Base-by-base conservation (phyloP, 2,888 invertebrate genomes). In the Aphelenchoides bicaudatus region DNA sequence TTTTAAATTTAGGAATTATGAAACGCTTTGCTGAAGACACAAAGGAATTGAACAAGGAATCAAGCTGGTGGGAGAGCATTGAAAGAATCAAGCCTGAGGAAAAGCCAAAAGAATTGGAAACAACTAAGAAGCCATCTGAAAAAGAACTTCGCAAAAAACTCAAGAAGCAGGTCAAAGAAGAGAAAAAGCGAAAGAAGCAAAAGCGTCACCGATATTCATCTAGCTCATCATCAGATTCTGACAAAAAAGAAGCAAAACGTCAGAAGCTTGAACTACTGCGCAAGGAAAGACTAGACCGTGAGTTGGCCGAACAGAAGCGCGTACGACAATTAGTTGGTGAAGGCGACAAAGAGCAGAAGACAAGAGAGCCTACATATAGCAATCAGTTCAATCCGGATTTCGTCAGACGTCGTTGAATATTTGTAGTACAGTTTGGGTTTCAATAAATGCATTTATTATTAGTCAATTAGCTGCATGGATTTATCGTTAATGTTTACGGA, bases 321-420 rank as follows among this genome's bases (percentile, higher is more conserved):
- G 34, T 13, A 10, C 51, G 23, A 51, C 4, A 48, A 19, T 31
- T 48, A 8, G n/a, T 48, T 5, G 38, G 38, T 48, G 8, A 8
- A 19, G 38, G 5, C 8, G 6, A 8, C 49, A 48, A 48, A 48
- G 5, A 48, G 19, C 13, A 48, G 19, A 80, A 80, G 13, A 80
- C 87, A 27, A 84, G 85, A 67, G n/a, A n/a, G n/a, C 88, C 88
- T 74, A 89, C 88, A 81, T 96, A 96, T 79, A 92, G 92, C 82
- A 91, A 91, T 2, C 93, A 94, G 80, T 96, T 91, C 80, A 94
- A 93, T 83, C 96, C 96, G 29, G 81, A 83, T 46, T 72, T 84
- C 56, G 82, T 81, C 4, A 68, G 66, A 70, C 80, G 31, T 13
- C 34, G 34, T 34, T 34, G 34, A 34, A 34, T 13, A 13, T 34